phyloP scores from a whole-genome alignment of 1,140 invertebrate genomes.

The Papilio xuthus region DNA sequence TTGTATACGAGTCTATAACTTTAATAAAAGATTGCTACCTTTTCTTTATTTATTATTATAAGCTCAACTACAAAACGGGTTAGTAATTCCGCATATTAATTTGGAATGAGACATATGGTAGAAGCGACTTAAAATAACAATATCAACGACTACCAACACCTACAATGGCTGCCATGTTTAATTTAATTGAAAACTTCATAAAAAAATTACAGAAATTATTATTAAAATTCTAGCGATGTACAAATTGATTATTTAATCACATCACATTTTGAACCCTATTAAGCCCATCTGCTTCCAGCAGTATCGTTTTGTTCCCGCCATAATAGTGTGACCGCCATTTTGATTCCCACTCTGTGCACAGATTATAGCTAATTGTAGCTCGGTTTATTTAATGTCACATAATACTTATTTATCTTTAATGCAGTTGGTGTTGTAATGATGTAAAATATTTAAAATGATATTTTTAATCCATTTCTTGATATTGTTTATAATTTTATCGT shows the following conservation, averaged over 20 bases:
- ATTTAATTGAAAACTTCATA: background rate
- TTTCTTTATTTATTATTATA: background rate
- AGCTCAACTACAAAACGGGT: too few relatives aligned
- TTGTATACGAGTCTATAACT: too few relatives aligned
- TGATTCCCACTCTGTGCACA: background rate
- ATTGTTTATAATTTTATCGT: too few relatives aligned
- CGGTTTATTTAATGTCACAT: background rate
- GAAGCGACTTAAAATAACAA: too few relatives aligned
- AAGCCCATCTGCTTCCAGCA: conserved; percentile 15
- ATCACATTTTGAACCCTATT: background rate
- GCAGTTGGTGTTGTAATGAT: too few relatives aligned
- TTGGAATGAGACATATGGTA: too few relatives aligned
- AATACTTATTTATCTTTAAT: background rate
- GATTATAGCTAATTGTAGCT: background rate
- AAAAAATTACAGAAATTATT: too few relatives aligned
- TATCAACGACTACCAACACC: too few relatives aligned
- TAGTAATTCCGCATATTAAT: too few relatives aligned
- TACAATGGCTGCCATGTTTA: background rate
- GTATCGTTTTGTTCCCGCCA: conserved; percentile 8
- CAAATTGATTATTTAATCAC: background rate
- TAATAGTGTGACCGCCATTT: conserved; percentile 1
- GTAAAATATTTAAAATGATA: too few relatives aligned
- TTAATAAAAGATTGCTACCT: background rate
- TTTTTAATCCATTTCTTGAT: too few relatives aligned
- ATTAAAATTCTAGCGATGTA: background rate